Evolutionary conservation across 2,797 vertebrate genomes (phyloP), one percentile per base, ranked within the genome.

Genomic region (Gorsachius magnificus): DNA sequence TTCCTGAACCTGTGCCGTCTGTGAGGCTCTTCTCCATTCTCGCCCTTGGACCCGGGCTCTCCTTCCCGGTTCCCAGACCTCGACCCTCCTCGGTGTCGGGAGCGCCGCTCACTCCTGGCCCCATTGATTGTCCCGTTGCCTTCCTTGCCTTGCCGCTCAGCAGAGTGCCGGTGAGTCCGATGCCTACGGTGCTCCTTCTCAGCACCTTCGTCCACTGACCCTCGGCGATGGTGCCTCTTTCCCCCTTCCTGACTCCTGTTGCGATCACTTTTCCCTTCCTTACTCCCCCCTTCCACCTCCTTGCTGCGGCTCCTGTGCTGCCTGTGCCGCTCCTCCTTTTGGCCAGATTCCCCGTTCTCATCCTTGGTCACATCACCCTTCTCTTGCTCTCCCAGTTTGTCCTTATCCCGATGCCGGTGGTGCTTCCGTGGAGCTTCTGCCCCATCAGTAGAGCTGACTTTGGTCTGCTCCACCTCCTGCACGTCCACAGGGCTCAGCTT

Each of bases 261-360:
- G 2, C 98, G 97, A 20, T 99, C 99, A 0, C 96, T 76, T 41
- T 97, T 98, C 68, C 96, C 96, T 54, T 98, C 98, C 84, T 98
- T 98, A 77, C 97, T 97, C 5, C 97, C 97, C 0, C 97, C 94
- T 78, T 98, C 98, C 2, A 98, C 97, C 66, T 99, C 99, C 95
- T 99, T 99, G 97, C 98, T 98, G 85, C 97, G 98, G 93, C 99
- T 99, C 89, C 99, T 98, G 95, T 98, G 99, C 8, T 98, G 97
- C 7, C 98, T 97, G 45, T 98, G 98, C 3, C 98, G 86, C 13
- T 98, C 98, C 8, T 99, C 99, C 72, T 98, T 98, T 95, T 96
- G 1, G 28, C 83, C 97, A 0, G 92, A 63, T 33, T 99, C 98
- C 0, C 97, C 98, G 0, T 98, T 98, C 74, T 99, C 98, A 0